Percentiles rank a stretch among this genome's conserved stretches.
These are phyloP conservation scores for Naso thynnoides DNA, from an alignment of 2,797 vertebrate genomes.

Conservation along the genomic window DNA sequence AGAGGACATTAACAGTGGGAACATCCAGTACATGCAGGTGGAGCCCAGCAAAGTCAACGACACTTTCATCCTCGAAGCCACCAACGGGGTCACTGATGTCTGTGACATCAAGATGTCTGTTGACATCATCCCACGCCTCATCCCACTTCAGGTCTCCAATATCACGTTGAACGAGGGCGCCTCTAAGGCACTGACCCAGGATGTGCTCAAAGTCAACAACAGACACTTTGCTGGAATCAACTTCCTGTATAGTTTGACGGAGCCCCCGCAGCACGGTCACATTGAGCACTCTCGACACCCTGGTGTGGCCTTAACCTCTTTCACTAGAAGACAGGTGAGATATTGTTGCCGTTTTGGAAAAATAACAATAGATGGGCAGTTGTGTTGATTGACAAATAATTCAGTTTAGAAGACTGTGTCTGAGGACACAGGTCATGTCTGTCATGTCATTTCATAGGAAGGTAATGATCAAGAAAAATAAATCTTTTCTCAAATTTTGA, in stretches of 20 bases:
- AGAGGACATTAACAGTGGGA: constrained; percentile 86
- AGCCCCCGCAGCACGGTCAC: constrained; percentile 86
- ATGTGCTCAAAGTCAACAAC: constrained; percentile 86
- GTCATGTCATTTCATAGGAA: neutral
- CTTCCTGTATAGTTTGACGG: constrained; percentile 88
- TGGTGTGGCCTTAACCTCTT: constrained; percentile 84
- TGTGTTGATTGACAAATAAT: neutral
- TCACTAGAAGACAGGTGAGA: constrained; percentile 92
- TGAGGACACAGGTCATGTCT: neutral
- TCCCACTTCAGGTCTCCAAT: constrained; percentile 88
- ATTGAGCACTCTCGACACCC: constrained; percentile 87
- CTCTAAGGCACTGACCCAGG: constrained; percentile 85
- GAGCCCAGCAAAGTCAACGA: constrained; percentile 82
- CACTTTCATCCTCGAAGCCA: constrained; percentile 85
- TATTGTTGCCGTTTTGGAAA: neutral
- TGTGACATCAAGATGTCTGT: constrained; percentile 83
- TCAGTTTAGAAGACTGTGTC: neutral
- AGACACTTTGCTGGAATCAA: constrained; percentile 87
- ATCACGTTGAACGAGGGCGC: constrained; percentile 90
- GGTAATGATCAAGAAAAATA: neutral
- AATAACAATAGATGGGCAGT: neutral
- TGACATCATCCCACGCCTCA: constrained; percentile 88
- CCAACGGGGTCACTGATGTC: constrained; percentile 86
- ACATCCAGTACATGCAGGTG: constrained; percentile 89
- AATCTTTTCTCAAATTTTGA: neutral